Conservation (phyloP, 2,888 invertebrate species). For the Eugnorisma glareosa region DNA sequence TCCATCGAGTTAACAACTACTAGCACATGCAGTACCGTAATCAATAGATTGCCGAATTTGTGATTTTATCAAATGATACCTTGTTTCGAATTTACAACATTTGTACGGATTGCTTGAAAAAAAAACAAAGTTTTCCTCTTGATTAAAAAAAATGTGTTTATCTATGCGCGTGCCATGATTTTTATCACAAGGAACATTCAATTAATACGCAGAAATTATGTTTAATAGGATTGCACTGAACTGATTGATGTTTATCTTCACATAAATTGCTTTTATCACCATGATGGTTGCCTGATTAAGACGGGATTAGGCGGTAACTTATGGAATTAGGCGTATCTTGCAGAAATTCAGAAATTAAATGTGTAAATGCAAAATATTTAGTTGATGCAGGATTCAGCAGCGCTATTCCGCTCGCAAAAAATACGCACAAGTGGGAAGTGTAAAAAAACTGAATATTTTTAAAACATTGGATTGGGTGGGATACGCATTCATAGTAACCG, state of each 20-base stretch:
- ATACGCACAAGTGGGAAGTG: too few relatives aligned
- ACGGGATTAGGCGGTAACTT: not conserved
- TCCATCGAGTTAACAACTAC: not conserved
- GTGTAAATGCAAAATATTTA: too few relatives aligned
- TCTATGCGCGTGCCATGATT: not conserved
- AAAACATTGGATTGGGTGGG: too few relatives aligned
- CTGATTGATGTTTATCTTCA: conserved; percentile 16
- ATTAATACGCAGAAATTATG: not conserved
- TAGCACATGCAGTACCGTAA: not conserved
- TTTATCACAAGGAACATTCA: conserved; percentile 7
- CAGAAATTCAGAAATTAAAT: not conserved
- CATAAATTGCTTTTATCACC: not conserved
- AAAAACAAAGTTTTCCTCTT: not conserved
- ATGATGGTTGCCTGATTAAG: not conserved
- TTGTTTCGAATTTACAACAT: not conserved
- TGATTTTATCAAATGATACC: not conserved
- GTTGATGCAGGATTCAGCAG: too few relatives aligned
- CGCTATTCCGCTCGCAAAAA: too few relatives aligned
- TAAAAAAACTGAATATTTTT: too few relatives aligned
- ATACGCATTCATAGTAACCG: too few relatives aligned
- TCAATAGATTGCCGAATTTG: not conserved
- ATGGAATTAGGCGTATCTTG: not conserved
- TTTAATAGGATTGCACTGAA: not conserved
- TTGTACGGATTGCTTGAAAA: not conserved
- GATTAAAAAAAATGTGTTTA: not conserved